Base-by-base conservation (phyloP, 2,888 invertebrate genomes). In the Augochlorella aurata region DNA sequence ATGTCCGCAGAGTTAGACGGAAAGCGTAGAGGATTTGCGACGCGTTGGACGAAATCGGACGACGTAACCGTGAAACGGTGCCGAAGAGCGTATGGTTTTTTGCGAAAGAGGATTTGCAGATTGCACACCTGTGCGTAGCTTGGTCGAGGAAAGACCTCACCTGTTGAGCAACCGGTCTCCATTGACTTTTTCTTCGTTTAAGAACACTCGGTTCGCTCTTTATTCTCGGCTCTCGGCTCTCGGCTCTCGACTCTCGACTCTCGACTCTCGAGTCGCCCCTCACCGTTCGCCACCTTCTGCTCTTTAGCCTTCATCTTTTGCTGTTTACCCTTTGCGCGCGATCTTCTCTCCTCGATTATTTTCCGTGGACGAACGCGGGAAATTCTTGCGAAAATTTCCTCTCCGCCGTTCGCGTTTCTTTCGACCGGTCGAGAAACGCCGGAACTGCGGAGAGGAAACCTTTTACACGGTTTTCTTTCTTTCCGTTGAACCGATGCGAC, bases 101-200 rank as follows among this genome's bases (percentile, higher is more conserved):
- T 91, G 88, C 89, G 86, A 88, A 89, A 89, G 90, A 89, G 90
- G 90, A 90, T 91, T 93, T 92, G 90, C 92, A 91, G 92, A 93
- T 93, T 91, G 92, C 91, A 92, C 92, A 93, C 92, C 92, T 93
- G 93, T 92, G 92, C 90, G 85, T 88, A 88, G 87, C 88, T 87
- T 86, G 89, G 89, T 84, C 88, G 91, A 90, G 91, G 90, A 92
- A 92, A 93, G 93, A 93, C 92, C 92, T 92, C 92, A 93, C 91
- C 92, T 92, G 92, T 92, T 90, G 93, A 91, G 89, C 90, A 92
- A 93, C 93, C 93, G 92, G 92, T 93, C 93, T 91, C 89, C 90
- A 91, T 92, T 91, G 90, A 92, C 92, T 93, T 92, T 93, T 92
- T 93, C 91, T 92, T 92, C 89, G 88, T 90, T 91, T 88, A 87